Evolutionary conservation across 2,797 vertebrate species (phyloP), one percentile per base, ranked within the genome.

Genomic region (Myotis pilosus): DNA sequence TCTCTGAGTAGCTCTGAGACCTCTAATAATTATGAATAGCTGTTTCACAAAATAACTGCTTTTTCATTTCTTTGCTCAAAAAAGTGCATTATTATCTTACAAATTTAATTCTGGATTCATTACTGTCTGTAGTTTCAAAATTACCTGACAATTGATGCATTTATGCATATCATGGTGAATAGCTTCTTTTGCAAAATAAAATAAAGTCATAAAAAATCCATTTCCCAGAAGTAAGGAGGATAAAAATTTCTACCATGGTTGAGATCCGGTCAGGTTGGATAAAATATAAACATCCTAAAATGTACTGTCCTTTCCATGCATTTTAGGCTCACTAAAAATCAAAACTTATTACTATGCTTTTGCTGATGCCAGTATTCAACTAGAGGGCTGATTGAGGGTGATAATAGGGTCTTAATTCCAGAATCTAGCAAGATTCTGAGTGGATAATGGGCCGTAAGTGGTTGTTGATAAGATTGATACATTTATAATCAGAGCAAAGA

Each of bases 121-220:
- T 96, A 72, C 15, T 80, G 44, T 66, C 47, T 82, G 6, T 78
- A n/a, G 23, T 60, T 82, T 81, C n/a, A 89, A 89, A 94, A 57
- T 41, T 44, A 87, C 23, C 22, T 93, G 36, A 15, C 51, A 69
- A 5, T 53, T 38, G 23, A 10, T 60, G 9, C 23, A 71, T 38
- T 80, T 55, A 66, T 57, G 47, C 33, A 69, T 28, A 76, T 85
- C 5, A 75, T 44, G 36, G 22, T 85, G 78, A 85, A 81, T 44
- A 76, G 7, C 12, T 28, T 3, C 17, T 92, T 94, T 33, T 33
- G n/a, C 12, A 94, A 92, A 89, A 49, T 72, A 66, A 68, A 72
- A 57, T 68, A 79, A 69, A 66, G 47, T 81, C 25, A 44, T 49
- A 53, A 7, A 38, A 81, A 92, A 81, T 91, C 22, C 2, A 66